Percentiles rank a stretch among this genome's conserved stretches.
Evolutionary conservation across 2,888 invertebrate species (phyloP).

Genomic region (Erebia ligea): DNA sequence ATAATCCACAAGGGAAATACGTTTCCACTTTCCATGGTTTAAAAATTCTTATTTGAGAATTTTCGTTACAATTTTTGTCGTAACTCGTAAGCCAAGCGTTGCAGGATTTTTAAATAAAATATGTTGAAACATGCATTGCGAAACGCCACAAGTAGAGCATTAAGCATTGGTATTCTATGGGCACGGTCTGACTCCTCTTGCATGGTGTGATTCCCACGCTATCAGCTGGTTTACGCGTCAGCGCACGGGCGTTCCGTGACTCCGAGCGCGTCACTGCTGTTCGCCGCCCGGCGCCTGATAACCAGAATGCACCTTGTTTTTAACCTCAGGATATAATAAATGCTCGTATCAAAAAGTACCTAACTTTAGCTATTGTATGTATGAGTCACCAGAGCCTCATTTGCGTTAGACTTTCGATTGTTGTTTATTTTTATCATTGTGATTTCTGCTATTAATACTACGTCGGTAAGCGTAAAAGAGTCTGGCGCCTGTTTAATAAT

Average conservation of each 20-base stretch:
- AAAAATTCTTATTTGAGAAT: neutral
- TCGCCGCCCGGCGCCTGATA: slow-evolving; percentile 44
- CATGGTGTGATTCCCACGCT: slow-evolving; percentile 73
- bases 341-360: neutral
- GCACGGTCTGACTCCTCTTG: slow-evolving; percentile 31
- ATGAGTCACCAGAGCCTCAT: slow-evolving; percentile 1
- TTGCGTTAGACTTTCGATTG: slow-evolving; percentile 3
- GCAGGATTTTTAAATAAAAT: neutral
- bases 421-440: neutral
- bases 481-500: neutral
- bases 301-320: slow-evolving; percentile 31
- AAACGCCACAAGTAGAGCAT: slow-evolving; percentile 36
- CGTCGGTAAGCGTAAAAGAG: neutral
- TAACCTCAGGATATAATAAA: slow-evolving; percentile 11
- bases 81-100: neutral
- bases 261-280: slow-evolving; percentile 48
- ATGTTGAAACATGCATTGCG: slow-evolving; percentile 24
- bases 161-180: slow-evolving; percentile 29
- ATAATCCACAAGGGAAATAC: neutral
- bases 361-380: neutral
- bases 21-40: neutral
- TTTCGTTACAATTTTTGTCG: neutral
- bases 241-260: slow-evolving; percentile 63
- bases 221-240: slow-evolving; percentile 75
- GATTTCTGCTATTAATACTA: neutral